Conservation (phyloP, 2,113 vertebrate genomes). For the Ammodytes dubius region DNA sequence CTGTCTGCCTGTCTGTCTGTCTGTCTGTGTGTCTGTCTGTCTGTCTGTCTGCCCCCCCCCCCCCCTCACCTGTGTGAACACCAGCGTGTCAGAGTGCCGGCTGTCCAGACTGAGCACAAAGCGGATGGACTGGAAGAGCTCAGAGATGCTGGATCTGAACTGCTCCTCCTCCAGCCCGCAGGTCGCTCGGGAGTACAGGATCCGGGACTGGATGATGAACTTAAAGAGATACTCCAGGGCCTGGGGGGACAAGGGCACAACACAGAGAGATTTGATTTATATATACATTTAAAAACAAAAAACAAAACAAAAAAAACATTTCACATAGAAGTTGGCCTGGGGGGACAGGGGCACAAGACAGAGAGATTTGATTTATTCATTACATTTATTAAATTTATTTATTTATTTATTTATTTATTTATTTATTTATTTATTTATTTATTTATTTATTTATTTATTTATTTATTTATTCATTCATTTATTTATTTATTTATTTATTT, state of each 20-base stretch:
- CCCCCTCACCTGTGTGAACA: conserved; percentile 94
- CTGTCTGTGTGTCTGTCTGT: too few relatives aligned
- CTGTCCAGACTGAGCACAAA: conserved; percentile 98
- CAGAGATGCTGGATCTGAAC: conserved; percentile 94
- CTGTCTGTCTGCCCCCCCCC: too few relatives aligned
- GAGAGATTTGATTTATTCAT: neutral
- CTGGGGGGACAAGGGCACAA: conserved; percentile 68
- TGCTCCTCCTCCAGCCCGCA: conserved; percentile 98
- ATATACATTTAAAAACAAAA: too few relatives aligned
- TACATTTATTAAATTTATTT: neutral
- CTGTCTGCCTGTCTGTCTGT: too few relatives aligned
- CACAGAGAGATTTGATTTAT: neutral
- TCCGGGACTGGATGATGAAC: conserved; percentile 97
- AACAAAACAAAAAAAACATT: too few relatives aligned
- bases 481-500: too few relatives aligned
- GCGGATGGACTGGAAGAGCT: conserved; percentile 98
- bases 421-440: neutral
- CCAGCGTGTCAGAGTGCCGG: conserved; percentile 94
- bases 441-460: neutral
- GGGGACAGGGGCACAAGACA: fast-evolving
- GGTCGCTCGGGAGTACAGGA: conserved; percentile 97
- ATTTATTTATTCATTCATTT: too few relatives aligned
- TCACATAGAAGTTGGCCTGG: too few relatives aligned
- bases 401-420: neutral
- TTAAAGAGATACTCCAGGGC: conserved; percentile 99